Evolutionary conservation across 2,113 vertebrate species (phyloP).

Genomic region (Esox niger): DNA sequence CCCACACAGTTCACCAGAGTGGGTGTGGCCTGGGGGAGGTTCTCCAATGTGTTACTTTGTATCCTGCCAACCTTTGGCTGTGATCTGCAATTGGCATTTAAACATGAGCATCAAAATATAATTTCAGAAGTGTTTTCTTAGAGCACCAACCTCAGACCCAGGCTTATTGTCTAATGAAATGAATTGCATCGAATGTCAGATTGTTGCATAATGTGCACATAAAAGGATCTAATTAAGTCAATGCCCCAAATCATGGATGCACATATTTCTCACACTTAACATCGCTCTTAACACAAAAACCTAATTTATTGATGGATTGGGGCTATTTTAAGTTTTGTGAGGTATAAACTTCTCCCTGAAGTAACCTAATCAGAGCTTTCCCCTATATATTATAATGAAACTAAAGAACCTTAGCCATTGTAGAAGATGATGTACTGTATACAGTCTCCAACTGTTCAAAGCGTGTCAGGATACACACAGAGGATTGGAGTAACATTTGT

Average conservation of each 20-base stretch:
- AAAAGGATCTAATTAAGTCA: conserved; percentile 17
- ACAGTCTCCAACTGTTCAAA: not conserved
- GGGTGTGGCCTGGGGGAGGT: too few species aligned
- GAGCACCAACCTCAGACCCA: too few species aligned
- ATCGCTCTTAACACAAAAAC: conserved; percentile 39
- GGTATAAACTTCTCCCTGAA: not conserved
- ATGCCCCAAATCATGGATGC: conserved; percentile 25
- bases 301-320: conserved; percentile 32
- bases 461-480: not conserved
- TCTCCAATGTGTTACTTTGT: too few species aligned
- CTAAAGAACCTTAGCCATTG: too few species aligned
- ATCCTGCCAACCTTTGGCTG: too few species aligned
- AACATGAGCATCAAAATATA: not conserved
- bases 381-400: not conserved
- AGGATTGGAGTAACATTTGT: too few species aligned
- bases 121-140: not conserved
- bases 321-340: conserved; percentile 11
- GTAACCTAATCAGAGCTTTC: not conserved
- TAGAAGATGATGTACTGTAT: not conserved
- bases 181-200: too few species aligned
- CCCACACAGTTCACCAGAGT: not conserved
- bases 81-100: not conserved
- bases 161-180: too few species aligned
- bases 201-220: not conserved
- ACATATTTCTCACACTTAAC: conserved; percentile 13